Base-by-base conservation (phyloP, 2,797 vertebrate species). In the Ammospiza maritima region DNA sequence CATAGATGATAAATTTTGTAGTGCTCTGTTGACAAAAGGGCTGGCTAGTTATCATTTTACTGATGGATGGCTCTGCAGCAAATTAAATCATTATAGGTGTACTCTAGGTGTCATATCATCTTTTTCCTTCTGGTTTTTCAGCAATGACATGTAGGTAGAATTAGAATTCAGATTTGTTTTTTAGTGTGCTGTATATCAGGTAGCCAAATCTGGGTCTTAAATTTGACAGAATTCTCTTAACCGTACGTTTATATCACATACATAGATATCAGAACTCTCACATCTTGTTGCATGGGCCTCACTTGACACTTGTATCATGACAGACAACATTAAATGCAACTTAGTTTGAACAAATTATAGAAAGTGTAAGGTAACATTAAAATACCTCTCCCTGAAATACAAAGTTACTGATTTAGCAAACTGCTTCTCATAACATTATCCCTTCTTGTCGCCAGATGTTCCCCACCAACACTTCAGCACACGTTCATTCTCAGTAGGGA, bases 21-120 rank as follows among this genome's bases (percentile, higher is more conserved):
- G 42, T 57, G 82, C 22, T 93, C 48, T 90, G 85, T 91, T 96
- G 85, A 96, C 89, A 94, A 82, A 95, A 86, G 40, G 27, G 67
- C 47, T 91, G 89, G 66, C 60, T 92, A 72, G 85, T 86, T 84
- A 88, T 88, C 10, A 3, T 86, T 91, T 86, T 81, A 56, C 45
- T 97, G 82, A 95, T 50, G 64, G 77, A 93, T 95, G 56, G 50
- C 38, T 88, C 74, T 60, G 45, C 38, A 82, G 57, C 32, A 90
- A 95, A 94, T 73, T 16, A 91, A 96, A 93, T 77, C 74, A 61
- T 84, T 93, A 56, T 4, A 78, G 40, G 21, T 75, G 36, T 88
- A 57, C 26, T 69, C 54, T n/a, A 50, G 53, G 32, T 73, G 58
- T 62, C 75, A 81, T 17, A 47, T 2, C 20, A 78, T 38, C 40